Evolutionary conservation across 2,888 invertebrate species (phyloP), one percentile per base, ranked within the genome.

Genomic region (Nymphalis polychloros): DNA sequence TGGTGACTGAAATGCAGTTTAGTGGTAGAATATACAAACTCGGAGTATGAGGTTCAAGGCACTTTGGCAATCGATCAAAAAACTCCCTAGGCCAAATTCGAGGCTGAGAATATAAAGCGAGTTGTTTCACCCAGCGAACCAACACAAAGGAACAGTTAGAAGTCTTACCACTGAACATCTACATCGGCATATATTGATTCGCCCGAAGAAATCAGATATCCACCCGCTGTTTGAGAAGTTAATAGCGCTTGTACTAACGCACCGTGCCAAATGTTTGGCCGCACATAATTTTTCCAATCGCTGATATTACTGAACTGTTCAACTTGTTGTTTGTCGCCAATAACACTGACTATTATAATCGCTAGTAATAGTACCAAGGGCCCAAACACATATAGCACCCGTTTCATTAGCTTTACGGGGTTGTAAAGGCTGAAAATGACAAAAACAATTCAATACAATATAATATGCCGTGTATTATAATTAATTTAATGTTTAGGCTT

Each of bases 331-430:
- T 64, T 72, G 7, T 79, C 72, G 0, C 87, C 88, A 2, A 87
- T 73, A 48, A 72, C 73, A 0, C 78, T 79, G 20, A 79, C 55
- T 19, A 84, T 77, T 3, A 81, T 73, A 1, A 86, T 64, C 0
- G 77, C 77, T 2, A 87, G 68, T 5, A 84, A 19, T 0, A 87
- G 52, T 8, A 86, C 75, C 2, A 78, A 2, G 0, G 88, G 88
- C 0, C 85, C 84, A 55, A 86, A 50, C 1, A 76, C 71, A 73
- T 85, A 91, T 67, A 89, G 83, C 49, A 84, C 76, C 66, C 85
- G 79, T 79, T 88, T 89, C 87, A 90, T 86, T 60, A 82, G 77
- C 78, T 89, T 91, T 66, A 87, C 79, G 57, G 87, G 85, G 72
- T 80, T 86, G 77, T 86, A 89, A 72, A 90, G 83, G 63, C 92